phyloP scores from a whole-genome alignment of 2,888 invertebrate species.

The Ophion ellenae region DNA sequence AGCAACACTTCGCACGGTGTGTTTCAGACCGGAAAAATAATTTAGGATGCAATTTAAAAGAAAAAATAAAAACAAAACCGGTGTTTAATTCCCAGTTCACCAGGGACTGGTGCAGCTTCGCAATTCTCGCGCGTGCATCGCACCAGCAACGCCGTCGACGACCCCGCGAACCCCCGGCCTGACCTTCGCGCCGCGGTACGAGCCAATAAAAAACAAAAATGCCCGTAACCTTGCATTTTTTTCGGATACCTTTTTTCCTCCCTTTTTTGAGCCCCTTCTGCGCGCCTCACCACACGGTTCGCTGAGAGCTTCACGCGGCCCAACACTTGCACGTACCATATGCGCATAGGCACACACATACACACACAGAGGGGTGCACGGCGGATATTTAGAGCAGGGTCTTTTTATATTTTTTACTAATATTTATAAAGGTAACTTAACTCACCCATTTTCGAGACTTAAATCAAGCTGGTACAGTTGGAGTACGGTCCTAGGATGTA shows the following conservation, averaged over 20 bases:
- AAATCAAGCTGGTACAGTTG: no score
- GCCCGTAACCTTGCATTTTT: slow-evolving; percentile 81
- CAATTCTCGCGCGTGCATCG: slow-evolving; percentile 3
- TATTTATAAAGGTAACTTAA: neutral
- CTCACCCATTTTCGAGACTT: no score
- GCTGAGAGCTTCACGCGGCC: neutral
- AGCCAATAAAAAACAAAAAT: slow-evolving; percentile 74
- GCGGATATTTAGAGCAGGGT: slow-evolving; percentile 46
- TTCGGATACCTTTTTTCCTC: slow-evolving; percentile 72
- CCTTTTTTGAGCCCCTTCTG: slow-evolving; percentile 68
- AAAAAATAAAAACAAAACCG: neutral
- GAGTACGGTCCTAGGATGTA: no score
- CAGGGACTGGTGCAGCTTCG: neutral
- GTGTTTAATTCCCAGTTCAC: neutral
- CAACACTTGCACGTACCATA: slow-evolving; percentile 6
- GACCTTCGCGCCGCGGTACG: slow-evolving; percentile 53
- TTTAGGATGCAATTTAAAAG: neutral
- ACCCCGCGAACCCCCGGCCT: slow-evolving; percentile 65
- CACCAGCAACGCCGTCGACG: slow-evolving; percentile 55
- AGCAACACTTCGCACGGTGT: neutral
- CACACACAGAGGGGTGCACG: neutral
- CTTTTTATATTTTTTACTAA: neutral
- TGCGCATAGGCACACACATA: neutral
- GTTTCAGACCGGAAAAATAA: neutral
- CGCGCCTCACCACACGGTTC: slow-evolving; percentile 43